Evolutionary conservation across 2,888 invertebrate species (phyloP).

Genomic region (Xylophagus ater): DNA sequence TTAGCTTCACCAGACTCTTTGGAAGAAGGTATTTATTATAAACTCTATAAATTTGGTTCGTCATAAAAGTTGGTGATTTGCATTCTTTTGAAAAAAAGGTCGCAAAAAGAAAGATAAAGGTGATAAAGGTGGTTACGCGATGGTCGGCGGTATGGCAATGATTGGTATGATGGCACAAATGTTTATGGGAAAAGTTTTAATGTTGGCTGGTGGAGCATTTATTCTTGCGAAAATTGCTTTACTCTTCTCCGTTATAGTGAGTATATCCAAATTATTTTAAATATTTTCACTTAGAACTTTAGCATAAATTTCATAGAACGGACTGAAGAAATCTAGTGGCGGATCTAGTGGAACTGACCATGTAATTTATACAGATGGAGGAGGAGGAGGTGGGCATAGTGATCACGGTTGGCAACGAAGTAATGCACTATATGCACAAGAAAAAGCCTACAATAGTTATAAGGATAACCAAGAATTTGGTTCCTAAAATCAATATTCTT

Average conservation of each 20-base stretch:
- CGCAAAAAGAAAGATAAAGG: slow-evolving; percentile 43
- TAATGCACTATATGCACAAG: slow-evolving; percentile 27
- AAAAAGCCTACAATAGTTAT: slow-evolving; percentile 31
- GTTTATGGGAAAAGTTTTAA: slow-evolving; percentile 55
- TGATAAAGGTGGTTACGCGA: slow-evolving; percentile 42
- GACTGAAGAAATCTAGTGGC: slow-evolving; percentile 48
- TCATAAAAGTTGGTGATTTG: too few relatives aligned
- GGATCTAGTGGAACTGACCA: slow-evolving; percentile 42
- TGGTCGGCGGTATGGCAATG: slow-evolving; percentile 51
- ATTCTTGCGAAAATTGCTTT: slow-evolving; percentile 55
- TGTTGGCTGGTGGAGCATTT: slow-evolving; percentile 55
- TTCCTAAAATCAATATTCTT: background rate
- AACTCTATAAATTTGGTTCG: too few relatives aligned
- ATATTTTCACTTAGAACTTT: background rate
- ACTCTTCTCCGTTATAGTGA: slow-evolving; percentile 46
- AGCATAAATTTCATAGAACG: slow-evolving; percentile 36
- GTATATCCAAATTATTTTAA: slow-evolving; percentile 17
- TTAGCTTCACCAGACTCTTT: slow-evolving; percentile 30
- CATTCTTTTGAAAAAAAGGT: too few relatives aligned
- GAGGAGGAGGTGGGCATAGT: slow-evolving; percentile 21
- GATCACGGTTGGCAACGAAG: slow-evolving; percentile 40
- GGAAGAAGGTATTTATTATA: slow-evolving; percentile 20
- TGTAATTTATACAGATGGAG: slow-evolving; percentile 44
- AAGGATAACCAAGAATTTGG: background rate
- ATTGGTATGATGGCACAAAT: slow-evolving; percentile 53